Conservation (phyloP, 2,113 vertebrate species). For the Platanista minor region DNA sequence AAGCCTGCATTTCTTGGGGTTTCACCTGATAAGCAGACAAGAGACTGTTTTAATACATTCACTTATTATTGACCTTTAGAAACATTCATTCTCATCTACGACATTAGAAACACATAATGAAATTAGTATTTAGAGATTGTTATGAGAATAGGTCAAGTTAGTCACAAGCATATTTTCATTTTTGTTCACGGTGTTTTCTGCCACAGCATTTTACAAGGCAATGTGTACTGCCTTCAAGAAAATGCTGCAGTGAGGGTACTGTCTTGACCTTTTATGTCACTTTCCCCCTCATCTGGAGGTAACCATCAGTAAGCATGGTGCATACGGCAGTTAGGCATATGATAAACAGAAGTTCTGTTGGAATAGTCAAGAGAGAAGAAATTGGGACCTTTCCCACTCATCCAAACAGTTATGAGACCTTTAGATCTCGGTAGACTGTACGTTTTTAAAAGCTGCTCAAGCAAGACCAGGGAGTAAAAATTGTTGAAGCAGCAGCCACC, state of each 20-base stretch:
- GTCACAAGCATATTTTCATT: conserved; percentile 1
- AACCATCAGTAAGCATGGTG: not conserved
- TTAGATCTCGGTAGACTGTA: not conserved
- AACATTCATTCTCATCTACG: not conserved
- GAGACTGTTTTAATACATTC: not conserved
- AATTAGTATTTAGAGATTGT: not conserved
- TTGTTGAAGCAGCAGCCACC: not conserved
- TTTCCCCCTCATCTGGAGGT: not conserved
- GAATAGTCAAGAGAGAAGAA: not conserved
- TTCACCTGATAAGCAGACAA: not conserved
- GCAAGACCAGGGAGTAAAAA: not conserved
- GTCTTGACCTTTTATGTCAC: not conserved
- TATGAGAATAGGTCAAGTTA: not conserved
- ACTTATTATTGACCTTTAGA: not conserved
- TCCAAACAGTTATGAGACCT: not conserved
- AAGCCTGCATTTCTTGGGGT: not conserved
- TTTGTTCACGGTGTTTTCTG: not conserved
- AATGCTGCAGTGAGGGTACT: not conserved
- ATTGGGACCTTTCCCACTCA: not conserved
- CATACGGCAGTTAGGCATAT: not conserved
- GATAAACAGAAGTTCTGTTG: not conserved
- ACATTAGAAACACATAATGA: conserved; percentile 7
- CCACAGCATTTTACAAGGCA: not conserved
- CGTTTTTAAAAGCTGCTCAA: not conserved
- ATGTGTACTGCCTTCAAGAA: not conserved